Base-by-base conservation (phyloP, 1,140 invertebrate genomes). In the Polypedilum pembai region DNA sequence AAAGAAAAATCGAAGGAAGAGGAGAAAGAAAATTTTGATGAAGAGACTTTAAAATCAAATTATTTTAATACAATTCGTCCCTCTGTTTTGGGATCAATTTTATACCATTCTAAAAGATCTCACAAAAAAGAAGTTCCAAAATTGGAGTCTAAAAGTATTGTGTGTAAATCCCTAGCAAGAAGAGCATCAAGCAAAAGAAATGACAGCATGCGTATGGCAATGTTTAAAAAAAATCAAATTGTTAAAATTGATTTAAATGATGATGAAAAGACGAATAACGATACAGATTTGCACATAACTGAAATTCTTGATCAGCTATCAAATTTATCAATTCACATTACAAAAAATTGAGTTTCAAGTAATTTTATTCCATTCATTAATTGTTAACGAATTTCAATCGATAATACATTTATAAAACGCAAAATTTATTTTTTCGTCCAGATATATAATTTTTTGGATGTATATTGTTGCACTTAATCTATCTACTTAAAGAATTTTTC, bases 61-160 rank as follows among this genome's bases (percentile, higher is more conserved):
- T 69, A 18, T 18, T 69, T 69, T 12, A 69, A 69, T 20, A 69
- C 65, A 20, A 69, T 69, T 69, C 65, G 65, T 69, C 65, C 65
- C 7, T 69, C 65, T 20, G 65, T 3, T 69, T 21, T 7, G 8
- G 18, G 18, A 1, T 20, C 65, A 20, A 18, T 69, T 20, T 18
- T 69, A 7, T 69, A 69, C 20, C n/a, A 69, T 7, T 69, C 65
- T 8, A 69, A 69, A 20, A 18, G 65, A 20, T 20, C 17, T 0
- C n/a, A 21, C 20, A 69, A 69, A 18, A n/a, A 69, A 20, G 8
- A 69, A 20, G 20, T 8, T 69, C 65, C 17, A 5, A 69, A n/a
- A 69, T 18, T 69, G 17, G n/a, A n/a, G 20, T 18, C 7, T 3
- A n/a, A n/a, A 8, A 18, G 20, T 21, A 4, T 18, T 69, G 10